Evolutionary conservation across 92 coral and sea anemone species (phyloP).

Genomic region (Micromussa lordhowensis): DNA sequence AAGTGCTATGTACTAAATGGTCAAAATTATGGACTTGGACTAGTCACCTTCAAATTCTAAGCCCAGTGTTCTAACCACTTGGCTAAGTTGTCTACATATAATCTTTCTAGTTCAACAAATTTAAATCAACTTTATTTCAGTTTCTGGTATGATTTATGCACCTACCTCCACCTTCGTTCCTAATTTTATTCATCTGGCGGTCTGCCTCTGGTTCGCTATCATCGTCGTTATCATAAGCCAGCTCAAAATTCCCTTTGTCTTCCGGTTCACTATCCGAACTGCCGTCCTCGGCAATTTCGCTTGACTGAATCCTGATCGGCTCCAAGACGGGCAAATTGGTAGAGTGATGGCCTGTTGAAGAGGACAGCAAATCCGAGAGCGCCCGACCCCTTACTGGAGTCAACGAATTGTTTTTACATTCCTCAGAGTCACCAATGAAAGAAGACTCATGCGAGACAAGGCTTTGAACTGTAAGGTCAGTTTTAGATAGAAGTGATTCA

Average conservation of each 20-base stretch:
- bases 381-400: conserved; percentile 82
- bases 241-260: conserved; percentile 56
- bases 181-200: conserved; percentile 34
- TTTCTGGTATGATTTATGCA: too few species aligned
- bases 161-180: conserved; percentile 32
- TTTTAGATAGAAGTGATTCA: conserved; percentile 80
- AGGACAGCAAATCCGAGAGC: conserved; percentile 83
- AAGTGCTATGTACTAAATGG: too few species aligned
- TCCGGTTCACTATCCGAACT: conserved; percentile 72
- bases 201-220: conserved; percentile 78
- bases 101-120: too few species aligned
- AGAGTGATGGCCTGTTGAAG: conserved; percentile 54
- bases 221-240: conserved; percentile 59
- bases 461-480: conserved; percentile 88
- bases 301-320: conserved; percentile 91
- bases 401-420: conserved; percentile 5
- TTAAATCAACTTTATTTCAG: too few species aligned
- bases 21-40: too few species aligned
- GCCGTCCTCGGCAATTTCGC: conserved; percentile 71
- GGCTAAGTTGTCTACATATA: background rate
- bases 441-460: conserved; percentile 76
- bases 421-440: conserved; percentile 33
- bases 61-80: background rate
- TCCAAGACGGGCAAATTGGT: conserved; percentile 76
- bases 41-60: too few species aligned